These are phyloP conservation scores for Apis dorsata DNA, from an alignment of 1,140 invertebrate genomes.

Conservation along the genomic window DNA sequence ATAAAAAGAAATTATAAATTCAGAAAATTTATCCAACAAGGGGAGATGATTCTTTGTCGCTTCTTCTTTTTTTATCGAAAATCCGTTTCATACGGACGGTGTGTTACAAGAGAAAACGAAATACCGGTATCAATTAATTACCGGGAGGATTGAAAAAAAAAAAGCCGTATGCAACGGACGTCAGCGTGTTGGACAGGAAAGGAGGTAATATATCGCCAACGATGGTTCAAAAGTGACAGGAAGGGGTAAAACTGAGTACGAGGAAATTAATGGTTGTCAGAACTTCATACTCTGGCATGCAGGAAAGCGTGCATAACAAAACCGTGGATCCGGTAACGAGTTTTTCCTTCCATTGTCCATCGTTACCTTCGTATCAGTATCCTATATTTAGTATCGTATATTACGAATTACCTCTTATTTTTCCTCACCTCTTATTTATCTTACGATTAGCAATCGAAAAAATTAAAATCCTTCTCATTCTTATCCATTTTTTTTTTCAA, in stretches of 20 bases:
- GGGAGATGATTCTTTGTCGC: conserved; percentile 1
- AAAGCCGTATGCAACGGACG: conserved; percentile 43
- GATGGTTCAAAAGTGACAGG: conserved; percentile 59
- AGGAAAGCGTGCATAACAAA: conserved; percentile 54
- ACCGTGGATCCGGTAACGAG: conserved; percentile 34
- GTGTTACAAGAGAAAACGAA: conserved; percentile 30
- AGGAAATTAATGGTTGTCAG: conserved; percentile 63
- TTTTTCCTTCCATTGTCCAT: background rate
- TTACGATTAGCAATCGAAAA: background rate
- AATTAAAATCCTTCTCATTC: background rate
- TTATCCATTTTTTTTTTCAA: no score
- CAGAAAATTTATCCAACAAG: background rate
- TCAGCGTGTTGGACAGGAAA: conserved; percentile 39
- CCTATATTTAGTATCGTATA: background rate
- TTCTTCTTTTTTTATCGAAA: conserved; percentile 55
- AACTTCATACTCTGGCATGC: conserved; percentile 46
- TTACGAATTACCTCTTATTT: background rate
- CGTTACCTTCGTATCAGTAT: conserved; percentile 24
- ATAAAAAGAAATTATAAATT: background rate
- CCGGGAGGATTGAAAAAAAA: conserved; percentile 27
- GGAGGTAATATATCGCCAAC: conserved; percentile 53
- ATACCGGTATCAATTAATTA: conserved; percentile 61
- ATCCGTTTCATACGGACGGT: conserved; percentile 28
- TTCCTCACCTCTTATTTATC: no score
- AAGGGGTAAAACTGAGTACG: conserved; percentile 48